Percentiles rank a stretch among this genome's conserved stretches.
phyloP scores from a whole-genome alignment of 2,888 invertebrate genomes.

The Tinea pellionella region DNA sequence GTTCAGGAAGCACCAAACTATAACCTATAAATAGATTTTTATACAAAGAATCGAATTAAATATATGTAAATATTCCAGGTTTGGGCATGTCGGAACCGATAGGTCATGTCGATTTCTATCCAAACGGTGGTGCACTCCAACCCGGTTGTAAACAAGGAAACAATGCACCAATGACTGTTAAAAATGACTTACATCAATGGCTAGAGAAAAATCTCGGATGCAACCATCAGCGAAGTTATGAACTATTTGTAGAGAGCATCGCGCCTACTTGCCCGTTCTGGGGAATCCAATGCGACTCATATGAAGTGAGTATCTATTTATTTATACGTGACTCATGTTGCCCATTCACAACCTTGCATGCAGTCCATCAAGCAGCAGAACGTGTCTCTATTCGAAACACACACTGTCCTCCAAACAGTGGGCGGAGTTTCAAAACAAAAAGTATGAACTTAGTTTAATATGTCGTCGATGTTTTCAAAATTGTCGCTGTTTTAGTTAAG shows the following conservation, averaged over 20 bases:
- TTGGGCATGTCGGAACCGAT: constrained; percentile 85
- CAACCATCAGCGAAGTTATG: constrained; percentile 87
- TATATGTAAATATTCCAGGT: constrained; percentile 34
- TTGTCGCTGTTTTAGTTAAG: too few relatives aligned
- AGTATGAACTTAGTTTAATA: too few relatives aligned
- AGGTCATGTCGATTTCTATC: constrained; percentile 92
- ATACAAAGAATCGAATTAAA: background rate
- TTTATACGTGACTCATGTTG: too few relatives aligned
- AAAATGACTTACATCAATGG: constrained; percentile 39
- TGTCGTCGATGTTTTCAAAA: too few relatives aligned
- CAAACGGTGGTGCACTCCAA: constrained; percentile 86
- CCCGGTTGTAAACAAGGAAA: constrained; percentile 48
- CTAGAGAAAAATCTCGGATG: constrained; percentile 82
- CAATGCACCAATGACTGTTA: constrained; percentile 24
- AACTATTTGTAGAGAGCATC: constrained; percentile 87
- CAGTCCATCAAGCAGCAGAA: too few relatives aligned
- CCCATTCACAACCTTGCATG: too few relatives aligned
- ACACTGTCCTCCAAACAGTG: too few relatives aligned
- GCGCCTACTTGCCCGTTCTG: constrained; percentile 81
- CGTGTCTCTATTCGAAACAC: too few relatives aligned
- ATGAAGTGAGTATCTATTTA: constrained; percentile 65
- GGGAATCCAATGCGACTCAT: constrained; percentile 82
- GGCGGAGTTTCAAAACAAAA: too few relatives aligned
- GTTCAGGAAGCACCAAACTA: too few relatives aligned
- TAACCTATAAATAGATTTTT: too few relatives aligned